These are phyloP conservation scores for Dinocampus coccinellae DNA, from an alignment of 2,888 invertebrate species.

Conservation along the genomic window DNA sequence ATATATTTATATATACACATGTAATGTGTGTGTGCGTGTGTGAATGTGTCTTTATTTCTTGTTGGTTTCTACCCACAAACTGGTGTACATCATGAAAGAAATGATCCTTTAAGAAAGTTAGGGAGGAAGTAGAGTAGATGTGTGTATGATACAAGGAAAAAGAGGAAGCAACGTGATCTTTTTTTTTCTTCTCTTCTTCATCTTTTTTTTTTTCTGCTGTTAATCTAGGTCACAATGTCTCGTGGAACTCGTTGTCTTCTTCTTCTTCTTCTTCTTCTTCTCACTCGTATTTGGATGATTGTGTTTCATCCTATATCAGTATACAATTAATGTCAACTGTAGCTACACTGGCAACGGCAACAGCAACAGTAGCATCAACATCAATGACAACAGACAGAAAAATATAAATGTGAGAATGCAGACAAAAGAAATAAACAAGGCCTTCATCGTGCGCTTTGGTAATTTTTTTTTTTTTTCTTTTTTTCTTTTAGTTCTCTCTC, in stretches of 20 bases:
- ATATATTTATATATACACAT: too few relatives aligned
- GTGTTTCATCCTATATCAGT: background rate
- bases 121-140: too few relatives aligned
- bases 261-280: background rate
- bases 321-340: background rate
- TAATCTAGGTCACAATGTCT: conserved; percentile 22
- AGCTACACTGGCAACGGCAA: background rate
- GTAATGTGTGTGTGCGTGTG: too few relatives aligned
- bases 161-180: background rate
- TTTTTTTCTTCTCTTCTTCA: background rate
- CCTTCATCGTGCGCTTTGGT: background rate
- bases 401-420: background rate
- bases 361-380: background rate
- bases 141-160: too few relatives aligned
- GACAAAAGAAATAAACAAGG: background rate
- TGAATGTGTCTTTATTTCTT: too few relatives aligned
- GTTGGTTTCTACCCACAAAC: background rate
- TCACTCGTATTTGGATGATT: background rate
- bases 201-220: conserved; percentile 4
- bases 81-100: conserved; percentile 7
- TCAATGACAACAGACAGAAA: too few relatives aligned
- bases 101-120: conserved; percentile 17
- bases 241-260: conserved; percentile 16
- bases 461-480: background rate
- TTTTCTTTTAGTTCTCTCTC: too few relatives aligned